Conservation (phyloP, 2,113 vertebrate genomes). For the Grantiella picta region DNA sequence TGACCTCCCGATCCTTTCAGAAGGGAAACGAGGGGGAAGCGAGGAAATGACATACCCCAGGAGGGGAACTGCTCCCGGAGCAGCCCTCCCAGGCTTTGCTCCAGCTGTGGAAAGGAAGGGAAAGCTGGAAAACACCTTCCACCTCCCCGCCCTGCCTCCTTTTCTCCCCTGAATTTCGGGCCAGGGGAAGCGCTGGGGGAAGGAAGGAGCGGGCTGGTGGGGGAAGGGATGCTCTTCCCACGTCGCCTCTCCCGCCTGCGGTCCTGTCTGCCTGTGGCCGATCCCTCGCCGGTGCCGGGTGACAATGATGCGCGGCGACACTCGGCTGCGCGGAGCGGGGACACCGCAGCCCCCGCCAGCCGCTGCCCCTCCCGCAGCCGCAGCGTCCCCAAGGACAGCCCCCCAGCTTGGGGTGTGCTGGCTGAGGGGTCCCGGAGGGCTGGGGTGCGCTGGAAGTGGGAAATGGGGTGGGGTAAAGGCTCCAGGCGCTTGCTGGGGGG, state of each 20-base stretch:
- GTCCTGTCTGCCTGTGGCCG: neutral
- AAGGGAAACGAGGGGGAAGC: neutral
- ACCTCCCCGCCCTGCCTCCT: neutral
- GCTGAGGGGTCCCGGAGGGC: fast-evolving
- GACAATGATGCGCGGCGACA: neutral
- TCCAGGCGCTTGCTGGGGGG: neutral
- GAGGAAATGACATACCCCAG: neutral
- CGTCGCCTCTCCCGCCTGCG: neutral
- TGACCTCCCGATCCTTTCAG: neutral
- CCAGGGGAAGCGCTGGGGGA: neutral
- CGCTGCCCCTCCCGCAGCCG: neutral
- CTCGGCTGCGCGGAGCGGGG: neutral
- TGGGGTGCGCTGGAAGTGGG: neutral
- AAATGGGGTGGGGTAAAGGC: neutral
- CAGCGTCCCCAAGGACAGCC: fast-evolving
- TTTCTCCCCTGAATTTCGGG: neutral
- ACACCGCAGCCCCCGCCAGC: neutral
- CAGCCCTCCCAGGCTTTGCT: neutral
- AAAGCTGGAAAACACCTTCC: neutral
- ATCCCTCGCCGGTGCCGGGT: neutral
- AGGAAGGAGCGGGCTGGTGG: neutral
- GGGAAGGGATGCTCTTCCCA: constrained; percentile 12
- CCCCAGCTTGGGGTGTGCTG: neutral
- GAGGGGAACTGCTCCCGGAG: neutral
- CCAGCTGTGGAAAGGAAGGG: neutral